phyloP scores from a whole-genome alignment of 2,888 invertebrate species.

The Epistrophe grossulariae region DNA sequence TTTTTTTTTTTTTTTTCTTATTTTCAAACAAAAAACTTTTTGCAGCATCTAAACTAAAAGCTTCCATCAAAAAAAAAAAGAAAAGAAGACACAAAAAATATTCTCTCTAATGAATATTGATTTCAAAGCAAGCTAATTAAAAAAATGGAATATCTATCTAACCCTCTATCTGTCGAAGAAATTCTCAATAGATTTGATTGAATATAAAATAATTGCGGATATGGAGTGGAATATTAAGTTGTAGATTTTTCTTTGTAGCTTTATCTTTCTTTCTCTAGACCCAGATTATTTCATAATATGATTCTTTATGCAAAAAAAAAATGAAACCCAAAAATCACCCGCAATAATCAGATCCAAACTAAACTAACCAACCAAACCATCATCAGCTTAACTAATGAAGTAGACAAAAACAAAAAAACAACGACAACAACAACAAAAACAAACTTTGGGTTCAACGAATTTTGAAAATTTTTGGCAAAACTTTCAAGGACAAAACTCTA shows the following conservation, averaged over 20 bases:
- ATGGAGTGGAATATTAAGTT: constrained; percentile 66
- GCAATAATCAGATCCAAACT: constrained; percentile 40
- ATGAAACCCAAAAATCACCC: constrained; percentile 30
- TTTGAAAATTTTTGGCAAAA: constrained; percentile 58
- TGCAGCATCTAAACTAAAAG: background rate
- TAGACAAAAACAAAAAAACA: constrained; percentile 23
- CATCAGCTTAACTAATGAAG: constrained; percentile 53
- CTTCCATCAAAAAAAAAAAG: background rate
- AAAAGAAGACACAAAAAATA: background rate
- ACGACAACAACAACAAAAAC: constrained; percentile 20
- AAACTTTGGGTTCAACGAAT: constrained; percentile 67
- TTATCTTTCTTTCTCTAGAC: background rate
- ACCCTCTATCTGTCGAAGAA: background rate
- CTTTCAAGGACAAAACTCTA: constrained; percentile 73
- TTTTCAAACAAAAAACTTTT: background rate
- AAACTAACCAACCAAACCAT: constrained; percentile 23
- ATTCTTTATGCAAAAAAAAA: background rate
- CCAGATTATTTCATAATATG: background rate
- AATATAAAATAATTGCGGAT: constrained; percentile 65
- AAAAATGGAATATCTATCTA: background rate
- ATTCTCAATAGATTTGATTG: constrained; percentile 41
- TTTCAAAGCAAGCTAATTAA: constrained; percentile 35
- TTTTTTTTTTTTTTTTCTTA: background rate
- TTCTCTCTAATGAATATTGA: constrained; percentile 30
- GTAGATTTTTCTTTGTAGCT: background rate